Conservation (phyloP, 2,888 invertebrate species). For the Nysson spinosus region DNA sequence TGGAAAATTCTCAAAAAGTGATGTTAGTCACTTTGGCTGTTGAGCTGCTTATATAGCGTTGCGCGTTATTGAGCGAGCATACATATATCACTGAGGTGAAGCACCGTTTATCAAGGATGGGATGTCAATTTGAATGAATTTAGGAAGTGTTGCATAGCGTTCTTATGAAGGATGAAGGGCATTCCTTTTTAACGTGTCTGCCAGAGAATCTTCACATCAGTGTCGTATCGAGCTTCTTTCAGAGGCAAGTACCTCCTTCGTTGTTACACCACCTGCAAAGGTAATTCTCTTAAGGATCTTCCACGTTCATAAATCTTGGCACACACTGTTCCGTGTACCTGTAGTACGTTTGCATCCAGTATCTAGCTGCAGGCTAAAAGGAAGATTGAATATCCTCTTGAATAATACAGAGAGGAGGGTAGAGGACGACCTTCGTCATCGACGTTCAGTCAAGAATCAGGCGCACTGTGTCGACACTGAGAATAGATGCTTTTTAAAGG, state of each 20-base stretch:
- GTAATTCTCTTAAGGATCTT: conserved; percentile 59
- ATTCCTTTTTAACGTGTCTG: conserved; percentile 59
- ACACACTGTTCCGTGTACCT: conserved; percentile 8
- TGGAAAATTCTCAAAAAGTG: too few species aligned
- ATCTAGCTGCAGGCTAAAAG: background rate
- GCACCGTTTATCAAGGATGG: conserved; percentile 44
- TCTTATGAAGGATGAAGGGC: conserved; percentile 31
- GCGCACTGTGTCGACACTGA: too few species aligned
- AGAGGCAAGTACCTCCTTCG: conserved; percentile 36
- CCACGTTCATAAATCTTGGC: conserved; percentile 53
- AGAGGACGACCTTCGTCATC: background rate
- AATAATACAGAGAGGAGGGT: conserved; percentile 35
- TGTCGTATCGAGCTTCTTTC: conserved; percentile 41
- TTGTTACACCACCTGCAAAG: conserved; percentile 49
- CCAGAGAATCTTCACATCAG: conserved; percentile 35
- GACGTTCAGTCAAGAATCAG: conserved; percentile 5
- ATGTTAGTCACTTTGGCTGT: too few species aligned
- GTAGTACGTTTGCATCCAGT: conserved; percentile 39
- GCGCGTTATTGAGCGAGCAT: background rate
- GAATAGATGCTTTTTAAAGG: too few species aligned
- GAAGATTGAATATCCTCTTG: conserved; percentile 30
- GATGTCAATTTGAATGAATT: conserved; percentile 47
- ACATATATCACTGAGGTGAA: conserved; percentile 8
- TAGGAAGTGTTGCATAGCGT: conserved; percentile 48
- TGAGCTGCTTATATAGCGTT: too few species aligned